These are phyloP conservation scores for Zaprionus nigranus DNA, from an alignment of 1,140 invertebrate species.

Conservation along the genomic window DNA sequence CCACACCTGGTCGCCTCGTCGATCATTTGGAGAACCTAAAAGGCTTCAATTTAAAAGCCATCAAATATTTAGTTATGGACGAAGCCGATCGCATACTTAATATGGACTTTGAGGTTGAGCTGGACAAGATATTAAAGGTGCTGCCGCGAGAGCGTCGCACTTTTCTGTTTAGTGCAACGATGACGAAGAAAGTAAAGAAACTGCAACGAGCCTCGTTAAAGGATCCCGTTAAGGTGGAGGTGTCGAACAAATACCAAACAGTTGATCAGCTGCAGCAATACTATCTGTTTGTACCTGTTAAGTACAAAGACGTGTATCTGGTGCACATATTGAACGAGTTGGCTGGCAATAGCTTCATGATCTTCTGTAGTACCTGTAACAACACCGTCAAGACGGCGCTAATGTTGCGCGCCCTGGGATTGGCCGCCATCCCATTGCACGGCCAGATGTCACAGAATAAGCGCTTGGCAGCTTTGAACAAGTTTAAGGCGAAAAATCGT, in stretches of 20 bases:
- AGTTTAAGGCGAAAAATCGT: slow-evolving; percentile 95
- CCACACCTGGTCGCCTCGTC: slow-evolving; percentile 94
- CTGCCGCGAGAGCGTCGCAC: slow-evolving; percentile 95
- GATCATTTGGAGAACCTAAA: slow-evolving; percentile 98
- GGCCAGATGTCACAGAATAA: slow-evolving; percentile 99
- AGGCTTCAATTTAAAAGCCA: slow-evolving; percentile 94
- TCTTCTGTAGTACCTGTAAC: slow-evolving; percentile 98
- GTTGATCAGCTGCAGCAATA: slow-evolving; percentile 98
- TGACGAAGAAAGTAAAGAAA: slow-evolving; percentile 99
- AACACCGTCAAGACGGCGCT: slow-evolving; percentile 95
- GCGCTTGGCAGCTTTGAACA: slow-evolving; percentile 94
- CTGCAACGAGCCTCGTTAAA: slow-evolving; percentile 96
- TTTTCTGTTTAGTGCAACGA: slow-evolving; percentile 97
- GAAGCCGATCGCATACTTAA: slow-evolving; percentile 98
- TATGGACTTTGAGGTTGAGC: slow-evolving; percentile 98
- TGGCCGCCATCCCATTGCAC: slow-evolving; percentile 97
- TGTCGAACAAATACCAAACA: slow-evolving; percentile 98
- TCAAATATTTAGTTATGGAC: slow-evolving; percentile 98
- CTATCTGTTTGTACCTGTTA: slow-evolving; percentile 98
- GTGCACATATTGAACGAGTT: slow-evolving; percentile 98
- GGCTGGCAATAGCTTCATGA: slow-evolving; percentile 98
- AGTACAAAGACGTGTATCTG: slow-evolving; percentile 99
- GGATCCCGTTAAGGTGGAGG: slow-evolving; percentile 97
- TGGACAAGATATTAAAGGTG: slow-evolving; percentile 97
- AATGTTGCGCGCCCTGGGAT: slow-evolving; percentile 94